Conservation (phyloP, 2,797 vertebrate species). For the Sitta carolinensis region DNA sequence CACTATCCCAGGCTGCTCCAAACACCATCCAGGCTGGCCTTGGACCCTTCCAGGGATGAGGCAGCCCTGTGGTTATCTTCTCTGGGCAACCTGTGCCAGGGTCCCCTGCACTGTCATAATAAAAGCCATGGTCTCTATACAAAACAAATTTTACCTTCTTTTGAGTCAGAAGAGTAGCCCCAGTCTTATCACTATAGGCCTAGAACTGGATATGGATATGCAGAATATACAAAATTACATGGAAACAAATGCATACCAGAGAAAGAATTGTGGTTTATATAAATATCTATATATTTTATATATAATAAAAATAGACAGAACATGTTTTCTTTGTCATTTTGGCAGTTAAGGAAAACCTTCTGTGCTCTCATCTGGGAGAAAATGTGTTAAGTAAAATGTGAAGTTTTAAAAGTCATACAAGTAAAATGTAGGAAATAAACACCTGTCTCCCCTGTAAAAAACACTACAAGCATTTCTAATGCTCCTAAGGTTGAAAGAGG, state of each 20-base stretch:
- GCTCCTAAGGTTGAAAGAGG: background rate
- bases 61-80: background rate
- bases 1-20: background rate
- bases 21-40: background rate
- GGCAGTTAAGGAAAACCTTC: background rate
- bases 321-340: background rate
- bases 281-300: background rate
- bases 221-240: background rate
- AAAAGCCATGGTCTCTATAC: background rate
- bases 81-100: background rate
- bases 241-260: background rate
- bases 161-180: rapidly evolving
- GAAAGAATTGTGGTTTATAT: background rate
- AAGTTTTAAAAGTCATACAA: background rate
- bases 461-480: background rate
- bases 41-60: background rate
- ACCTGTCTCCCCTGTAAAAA: background rate
- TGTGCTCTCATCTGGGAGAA: background rate
- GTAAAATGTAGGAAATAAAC: background rate
- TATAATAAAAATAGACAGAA: background rate
- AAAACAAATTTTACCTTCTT: background rate
- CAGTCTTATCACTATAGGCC: background rate
- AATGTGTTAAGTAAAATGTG: background rate
- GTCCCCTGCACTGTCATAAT: rapidly evolving
- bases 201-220: background rate